phyloP scores from a whole-genome alignment of 2,888 invertebrate species.

The Choristoneura rosaceana region DNA sequence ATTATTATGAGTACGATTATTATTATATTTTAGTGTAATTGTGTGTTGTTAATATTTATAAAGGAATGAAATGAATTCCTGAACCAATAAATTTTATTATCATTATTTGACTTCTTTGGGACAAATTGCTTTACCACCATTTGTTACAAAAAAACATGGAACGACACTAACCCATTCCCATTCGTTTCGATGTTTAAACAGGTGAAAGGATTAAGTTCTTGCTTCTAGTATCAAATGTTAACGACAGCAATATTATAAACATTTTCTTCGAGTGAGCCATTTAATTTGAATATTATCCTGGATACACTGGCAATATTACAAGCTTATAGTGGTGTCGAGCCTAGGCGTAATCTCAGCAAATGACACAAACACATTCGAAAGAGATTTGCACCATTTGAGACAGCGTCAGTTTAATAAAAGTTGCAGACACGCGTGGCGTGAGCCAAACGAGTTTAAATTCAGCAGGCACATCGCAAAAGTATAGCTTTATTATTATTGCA shows the following conservation, averaged over 20 bases:
- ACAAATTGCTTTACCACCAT: no score
- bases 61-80: no score
- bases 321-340: slow-evolving; percentile 33
- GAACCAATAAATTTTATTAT: no score
- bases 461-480: slow-evolving; percentile 68
- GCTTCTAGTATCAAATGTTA: background rate
- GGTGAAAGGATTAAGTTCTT: slow-evolving; percentile 3
- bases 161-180: no score
- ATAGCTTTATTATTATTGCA: slow-evolving; percentile 72
- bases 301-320: slow-evolving; percentile 22
- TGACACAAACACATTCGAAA: slow-evolving; percentile 42
- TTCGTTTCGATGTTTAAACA: background rate
- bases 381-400: slow-evolving; percentile 39
- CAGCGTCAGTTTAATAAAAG: slow-evolving; percentile 60
- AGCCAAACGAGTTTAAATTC: slow-evolving; percentile 66
- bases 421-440: slow-evolving; percentile 35
- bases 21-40: no score
- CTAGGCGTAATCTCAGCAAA: slow-evolving; percentile 24
- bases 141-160: no score
- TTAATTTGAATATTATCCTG: slow-evolving; percentile 31
- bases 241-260: background rate
- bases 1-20: no score
- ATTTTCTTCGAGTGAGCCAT: slow-evolving; percentile 8
- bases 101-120: no score
- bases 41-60: no score